These are phyloP conservation scores for Epinephelus lanceolatus DNA, from an alignment of 2,113 vertebrate species.

Conservation along the genomic window DNA sequence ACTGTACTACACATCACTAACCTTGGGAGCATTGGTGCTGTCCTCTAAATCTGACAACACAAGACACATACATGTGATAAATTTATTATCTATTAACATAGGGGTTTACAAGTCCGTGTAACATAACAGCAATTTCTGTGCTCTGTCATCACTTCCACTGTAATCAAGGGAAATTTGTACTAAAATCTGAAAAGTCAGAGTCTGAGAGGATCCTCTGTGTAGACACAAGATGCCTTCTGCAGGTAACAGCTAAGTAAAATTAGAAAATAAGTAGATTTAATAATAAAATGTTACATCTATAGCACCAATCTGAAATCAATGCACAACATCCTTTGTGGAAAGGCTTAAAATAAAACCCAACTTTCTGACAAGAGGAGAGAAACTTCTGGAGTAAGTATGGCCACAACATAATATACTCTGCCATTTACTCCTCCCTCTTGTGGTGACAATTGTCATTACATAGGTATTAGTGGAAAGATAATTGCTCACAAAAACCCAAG, in stretches of 20 bases:
- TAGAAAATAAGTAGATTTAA: background rate
- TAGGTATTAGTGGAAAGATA: background rate
- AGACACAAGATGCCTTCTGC: background rate
- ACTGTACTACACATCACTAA: background rate
- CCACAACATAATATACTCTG: background rate
- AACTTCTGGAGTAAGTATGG: background rate
- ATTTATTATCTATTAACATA: background rate
- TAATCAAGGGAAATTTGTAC: background rate
- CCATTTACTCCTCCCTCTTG: slow-evolving; percentile 58
- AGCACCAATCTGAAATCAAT: background rate
- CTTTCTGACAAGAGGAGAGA: background rate
- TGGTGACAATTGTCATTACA: slow-evolving; percentile 56
- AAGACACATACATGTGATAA: background rate
- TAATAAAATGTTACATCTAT: background rate
- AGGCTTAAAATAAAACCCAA: slow-evolving; percentile 10
- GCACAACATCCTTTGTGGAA: background rate
- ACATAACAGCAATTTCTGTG: background rate
- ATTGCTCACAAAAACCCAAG: slow-evolving; percentile 5
- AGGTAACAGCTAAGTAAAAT: background rate
- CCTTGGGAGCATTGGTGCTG: background rate
- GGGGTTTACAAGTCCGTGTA: background rate
- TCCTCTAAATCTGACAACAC: slow-evolving; percentile 1
- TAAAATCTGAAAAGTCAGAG: background rate
- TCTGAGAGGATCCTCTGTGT: background rate
- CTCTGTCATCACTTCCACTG: background rate